Base-by-base conservation (phyloP, 2,888 invertebrate species). In the Nasonia oneida region DNA sequence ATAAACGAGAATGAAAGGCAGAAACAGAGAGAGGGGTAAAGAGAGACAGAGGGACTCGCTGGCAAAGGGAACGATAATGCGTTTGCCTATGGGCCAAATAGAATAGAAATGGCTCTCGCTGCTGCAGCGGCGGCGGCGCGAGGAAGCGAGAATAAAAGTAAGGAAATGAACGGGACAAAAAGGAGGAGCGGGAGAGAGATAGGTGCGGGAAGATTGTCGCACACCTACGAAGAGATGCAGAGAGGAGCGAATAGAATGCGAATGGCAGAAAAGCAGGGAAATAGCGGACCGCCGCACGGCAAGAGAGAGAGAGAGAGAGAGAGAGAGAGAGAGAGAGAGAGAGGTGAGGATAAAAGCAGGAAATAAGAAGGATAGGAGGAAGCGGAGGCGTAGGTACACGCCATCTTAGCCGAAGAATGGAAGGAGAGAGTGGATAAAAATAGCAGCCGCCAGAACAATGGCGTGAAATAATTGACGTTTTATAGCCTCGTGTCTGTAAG, bases 381-480 rank as follows among this genome's bases (percentile, higher is more conserved):
- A 47, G 71, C 76, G 76, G 33, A 67, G 77, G 57, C 81, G 64
- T 80, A 33, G 61, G 77, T 71, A 80, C 73, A 71, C 61, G 78
- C 57, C 18, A 18, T 47, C 73, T 73, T 18, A 23, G 39, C 18
- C 15, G 29, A 42, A 29, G 39, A 80, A 80, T 70, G 37, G 82
- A 18, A 70, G 23, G 37, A 42, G 37, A 82, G 18, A 70, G 18
- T 18, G 12, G 33, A 71, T n/a, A 71, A 37, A 71, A 71, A 71
- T 71, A 37, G 39, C 71, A 18, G 10, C n/a, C 67, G 23, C 33
- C 83, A 23, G 81, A 80, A 83, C 76, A 83, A 83, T 86, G 76
- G 83, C 76, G 76, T 39, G 75, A 86, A 86, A 86, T 86, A 86
- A 86, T 86, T 83, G 86, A 76, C 83, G 86, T 29, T 79, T 83